These are phyloP conservation scores for Orycteropus afer DNA, from an alignment of 2,113 vertebrate species.

Conservation along the genomic window DNA sequence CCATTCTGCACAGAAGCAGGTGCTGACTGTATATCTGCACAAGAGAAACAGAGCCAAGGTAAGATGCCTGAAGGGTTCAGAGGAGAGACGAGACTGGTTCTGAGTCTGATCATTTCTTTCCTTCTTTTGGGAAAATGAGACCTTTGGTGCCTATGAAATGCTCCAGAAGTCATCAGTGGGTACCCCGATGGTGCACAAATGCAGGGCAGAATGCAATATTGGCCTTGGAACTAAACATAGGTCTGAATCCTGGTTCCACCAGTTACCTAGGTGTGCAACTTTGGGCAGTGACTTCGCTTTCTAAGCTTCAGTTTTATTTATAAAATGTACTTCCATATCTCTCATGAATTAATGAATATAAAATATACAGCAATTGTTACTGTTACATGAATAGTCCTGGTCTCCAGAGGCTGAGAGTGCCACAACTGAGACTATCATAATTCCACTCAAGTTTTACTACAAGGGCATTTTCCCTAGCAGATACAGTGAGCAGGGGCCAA, in stretches of 20 bases:
- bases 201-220: not conserved
- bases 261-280: not conserved
- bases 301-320: slow-evolving; percentile 36
- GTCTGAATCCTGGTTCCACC: not conserved
- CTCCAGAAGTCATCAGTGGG: not conserved
- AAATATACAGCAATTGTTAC: not conserved
- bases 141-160: not conserved
- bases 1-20: slow-evolving; percentile 92
- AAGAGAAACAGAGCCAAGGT: not conserved
- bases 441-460: slow-evolving; percentile 36
- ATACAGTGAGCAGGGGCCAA: not conserved
- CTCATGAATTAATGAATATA: slow-evolving; percentile 8
- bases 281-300: not conserved
- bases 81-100: not conserved
- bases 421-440: not conserved
- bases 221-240: not conserved
- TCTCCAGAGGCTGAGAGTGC: not conserved
- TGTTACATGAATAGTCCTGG: not conserved
- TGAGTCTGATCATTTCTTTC: not conserved
- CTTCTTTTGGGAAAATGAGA: not conserved
- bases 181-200: not conserved
- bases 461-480: not conserved
- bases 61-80: not conserved
- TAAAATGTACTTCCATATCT: not conserved
- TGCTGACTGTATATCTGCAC: slow-evolving; percentile 93